Percentiles rank a stretch among this genome's conserved stretches.
Evolutionary conservation across 2,888 invertebrate species (phyloP).

Genomic region (Fragum sueziense): DNA sequence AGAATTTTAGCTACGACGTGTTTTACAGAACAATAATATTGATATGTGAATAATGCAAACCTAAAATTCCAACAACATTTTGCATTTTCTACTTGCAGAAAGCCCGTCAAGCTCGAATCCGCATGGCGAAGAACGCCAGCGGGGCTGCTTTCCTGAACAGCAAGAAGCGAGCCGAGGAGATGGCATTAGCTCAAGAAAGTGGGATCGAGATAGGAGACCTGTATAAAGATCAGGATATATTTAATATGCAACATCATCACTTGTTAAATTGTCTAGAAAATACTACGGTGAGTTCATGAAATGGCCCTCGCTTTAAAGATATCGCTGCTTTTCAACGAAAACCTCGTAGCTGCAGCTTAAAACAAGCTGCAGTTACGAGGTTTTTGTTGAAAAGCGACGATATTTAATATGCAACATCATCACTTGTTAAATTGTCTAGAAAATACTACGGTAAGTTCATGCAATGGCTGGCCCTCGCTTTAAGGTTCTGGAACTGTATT

Average conservation of each 20-base stretch:
- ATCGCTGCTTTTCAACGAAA: too few species aligned
- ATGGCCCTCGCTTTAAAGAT: too few species aligned
- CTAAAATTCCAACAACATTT: too few species aligned
- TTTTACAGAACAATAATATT: too few species aligned
- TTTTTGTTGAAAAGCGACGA: too few species aligned
- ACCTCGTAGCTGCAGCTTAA: too few species aligned
- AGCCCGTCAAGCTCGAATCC: constrained; percentile 98
- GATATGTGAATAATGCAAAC: too few species aligned
- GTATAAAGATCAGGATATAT: constrained; percentile 96
- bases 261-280: constrained; percentile 97
- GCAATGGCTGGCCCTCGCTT: too few species aligned
- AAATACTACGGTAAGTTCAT: constrained; percentile 92
- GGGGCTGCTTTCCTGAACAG: constrained; percentile 99
- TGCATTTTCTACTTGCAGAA: constrained; percentile 87
- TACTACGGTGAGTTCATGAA: constrained; percentile 90
- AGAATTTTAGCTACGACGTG: too few species aligned
- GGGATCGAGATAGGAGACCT: constrained; percentile 95
- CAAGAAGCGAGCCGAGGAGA: constrained; percentile 97
- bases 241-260: constrained; percentile 99
- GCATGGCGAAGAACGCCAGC: constrained; percentile 99
- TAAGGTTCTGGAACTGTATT: too few species aligned
- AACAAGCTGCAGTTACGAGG: too few species aligned
- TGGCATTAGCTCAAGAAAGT: constrained; percentile 85
- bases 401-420: constrained; percentile 99
- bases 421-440: constrained; percentile 97